Conservation (phyloP, 1,140 invertebrate genomes). For the Drosophila nikananu region DNA sequence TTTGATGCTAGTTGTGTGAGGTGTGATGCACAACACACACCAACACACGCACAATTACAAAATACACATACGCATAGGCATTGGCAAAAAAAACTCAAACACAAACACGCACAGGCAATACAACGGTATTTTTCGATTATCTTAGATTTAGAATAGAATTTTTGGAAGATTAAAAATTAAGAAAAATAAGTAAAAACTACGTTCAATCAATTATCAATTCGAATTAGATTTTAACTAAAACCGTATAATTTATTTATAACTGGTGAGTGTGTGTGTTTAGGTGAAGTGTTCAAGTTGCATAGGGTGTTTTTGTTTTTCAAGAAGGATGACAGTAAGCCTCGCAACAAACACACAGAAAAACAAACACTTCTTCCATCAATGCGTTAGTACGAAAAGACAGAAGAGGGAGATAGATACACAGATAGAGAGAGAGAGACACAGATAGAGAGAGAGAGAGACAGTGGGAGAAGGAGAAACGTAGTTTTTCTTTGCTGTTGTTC, state of each 20-base stretch:
- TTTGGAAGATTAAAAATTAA: background rate
- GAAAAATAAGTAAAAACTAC: constrained; percentile 26
- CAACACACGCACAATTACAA: constrained; percentile 29
- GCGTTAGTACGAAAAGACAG: constrained; percentile 30
- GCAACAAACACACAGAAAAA: constrained; percentile 30
- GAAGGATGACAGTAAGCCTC: constrained; percentile 9
- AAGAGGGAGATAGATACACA: constrained; percentile 16
- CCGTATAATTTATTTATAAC: constrained; percentile 29
- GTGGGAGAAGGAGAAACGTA: constrained; percentile 25
- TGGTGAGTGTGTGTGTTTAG: constrained; percentile 5
- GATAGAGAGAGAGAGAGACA: constrained; percentile 18
- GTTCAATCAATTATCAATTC: constrained; percentile 25
- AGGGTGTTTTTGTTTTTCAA: constrained; percentile 15
- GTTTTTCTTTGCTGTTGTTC: constrained; percentile 18
- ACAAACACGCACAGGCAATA: constrained; percentile 57
- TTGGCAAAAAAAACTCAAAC: constrained; percentile 34
- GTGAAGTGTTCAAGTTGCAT: constrained; percentile 13
- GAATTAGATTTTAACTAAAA: constrained; percentile 22
- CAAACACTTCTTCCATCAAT: constrained; percentile 36
- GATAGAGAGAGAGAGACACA: constrained; percentile 6
- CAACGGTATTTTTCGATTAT: constrained; percentile 21
- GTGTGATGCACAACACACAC: constrained; percentile 30
- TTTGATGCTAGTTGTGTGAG: constrained; percentile 31
- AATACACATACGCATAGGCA: constrained; percentile 42
- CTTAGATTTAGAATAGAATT: constrained; percentile 24